Conservation (phyloP, 2,113 vertebrate genomes). For the Acanthisitta chloris region DNA sequence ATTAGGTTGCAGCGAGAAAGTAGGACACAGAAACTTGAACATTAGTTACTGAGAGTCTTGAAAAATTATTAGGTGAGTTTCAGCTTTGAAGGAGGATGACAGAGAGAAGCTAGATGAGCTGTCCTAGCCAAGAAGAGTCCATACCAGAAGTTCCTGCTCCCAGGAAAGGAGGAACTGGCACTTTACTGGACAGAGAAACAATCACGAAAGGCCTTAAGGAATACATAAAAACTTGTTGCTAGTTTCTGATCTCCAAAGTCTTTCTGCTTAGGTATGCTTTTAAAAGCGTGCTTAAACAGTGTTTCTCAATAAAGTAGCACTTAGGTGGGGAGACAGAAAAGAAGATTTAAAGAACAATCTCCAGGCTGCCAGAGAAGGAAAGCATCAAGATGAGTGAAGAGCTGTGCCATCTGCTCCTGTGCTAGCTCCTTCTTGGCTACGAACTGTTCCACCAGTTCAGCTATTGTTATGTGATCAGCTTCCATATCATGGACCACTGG, state of each 20-base stretch:
- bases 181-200: background rate
- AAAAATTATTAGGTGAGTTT: background rate
- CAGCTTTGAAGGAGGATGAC: background rate
- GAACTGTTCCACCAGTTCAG: background rate
- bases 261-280: background rate
- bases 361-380: background rate
- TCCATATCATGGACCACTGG: rapidly evolving
- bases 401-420: background rate
- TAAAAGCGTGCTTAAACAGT: background rate
- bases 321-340: background rate
- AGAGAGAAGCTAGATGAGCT: background rate
- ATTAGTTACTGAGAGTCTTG: background rate
- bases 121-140: background rate
- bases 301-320: background rate
- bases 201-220: background rate
- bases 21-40: background rate
- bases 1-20: background rate
- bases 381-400: background rate
- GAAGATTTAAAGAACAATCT: background rate
- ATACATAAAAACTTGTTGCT: background rate
- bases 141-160: background rate
- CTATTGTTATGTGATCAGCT: background rate
- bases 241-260: background rate
- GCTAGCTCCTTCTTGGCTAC: rapidly evolving
- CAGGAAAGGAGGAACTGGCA: background rate